phyloP scores from a whole-genome alignment of 2,797 vertebrate genomes.

The Meriones psammophilus region DNA sequence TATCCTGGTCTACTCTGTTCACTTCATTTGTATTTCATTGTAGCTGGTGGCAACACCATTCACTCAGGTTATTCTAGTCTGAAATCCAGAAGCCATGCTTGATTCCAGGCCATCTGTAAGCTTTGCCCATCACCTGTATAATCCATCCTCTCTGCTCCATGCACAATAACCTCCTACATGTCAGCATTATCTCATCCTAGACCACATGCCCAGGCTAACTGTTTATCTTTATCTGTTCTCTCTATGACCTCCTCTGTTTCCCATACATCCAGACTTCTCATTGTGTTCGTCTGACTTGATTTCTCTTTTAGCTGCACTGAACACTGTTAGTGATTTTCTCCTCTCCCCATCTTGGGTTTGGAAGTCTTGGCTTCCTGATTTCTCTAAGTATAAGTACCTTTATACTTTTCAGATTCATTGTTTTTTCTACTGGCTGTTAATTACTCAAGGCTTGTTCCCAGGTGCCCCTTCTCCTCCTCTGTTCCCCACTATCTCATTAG shows the following conservation, averaged over 20 bases:
- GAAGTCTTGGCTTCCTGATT: background rate
- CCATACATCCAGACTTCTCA: background rate
- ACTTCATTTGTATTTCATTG: background rate
- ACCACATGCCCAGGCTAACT: background rate
- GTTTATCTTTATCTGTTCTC: background rate
- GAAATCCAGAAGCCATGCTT: background rate
- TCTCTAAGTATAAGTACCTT: background rate
- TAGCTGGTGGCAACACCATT: background rate
- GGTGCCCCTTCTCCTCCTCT: background rate
- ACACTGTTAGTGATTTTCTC: background rate
- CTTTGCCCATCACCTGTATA: background rate
- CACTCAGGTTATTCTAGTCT: background rate
- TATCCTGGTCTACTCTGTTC: background rate
- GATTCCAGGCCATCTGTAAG: background rate
- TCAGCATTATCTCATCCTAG: too few species aligned
- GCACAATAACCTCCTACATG: background rate
- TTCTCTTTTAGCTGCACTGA: background rate
- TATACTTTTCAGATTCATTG: constrained; percentile 24
- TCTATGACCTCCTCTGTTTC: background rate
- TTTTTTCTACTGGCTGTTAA: background rate
- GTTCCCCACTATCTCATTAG: background rate
- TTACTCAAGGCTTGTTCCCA: background rate
- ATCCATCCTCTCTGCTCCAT: background rate
- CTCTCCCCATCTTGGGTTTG: background rate
- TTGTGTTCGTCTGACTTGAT: background rate